Evolutionary conservation across 1,140 invertebrate genomes (phyloP), one percentile per base, ranked within the genome.

Genomic region (Brachionus manjavacas): DNA sequence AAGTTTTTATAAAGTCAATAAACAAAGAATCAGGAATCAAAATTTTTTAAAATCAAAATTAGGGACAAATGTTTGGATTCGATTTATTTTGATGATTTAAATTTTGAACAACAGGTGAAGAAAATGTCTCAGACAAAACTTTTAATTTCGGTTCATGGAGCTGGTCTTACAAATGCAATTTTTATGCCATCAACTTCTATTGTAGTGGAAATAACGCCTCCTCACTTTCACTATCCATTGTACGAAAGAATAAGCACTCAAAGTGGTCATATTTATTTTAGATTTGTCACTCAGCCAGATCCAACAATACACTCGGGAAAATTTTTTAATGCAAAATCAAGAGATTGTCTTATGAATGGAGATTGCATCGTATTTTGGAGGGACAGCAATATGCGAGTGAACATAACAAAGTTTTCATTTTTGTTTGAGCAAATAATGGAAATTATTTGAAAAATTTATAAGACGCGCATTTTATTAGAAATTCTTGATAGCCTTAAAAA

Each of bases 51-150:
- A 72, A 16, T 41, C 35, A 41, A 72, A 72, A 39, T 16, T 31
- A 6, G 68, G 20, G 4, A 6, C 28, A 41, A n/a, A 31, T 16
- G 9, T 68, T 9, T 72, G 1, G 68, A 72, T n/a, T 16, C 16
- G n/a, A 35, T 72, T 7, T 72, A 72, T 72, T 72, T 72, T n/a
- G 68, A 72, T 12, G 31, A 72, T 35, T 39, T 72, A n/a, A 72
- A 41, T 31, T 72, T 72, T 72, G 35, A 39, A 16, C 68, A 72
- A 72, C 68, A 72, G n/a, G 68, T 43, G n/a, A 41, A n/a, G 8
- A 6, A n/a, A 20, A 41, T 72, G 68, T 39, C 68, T 2, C 31
- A 72, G 31, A 16, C 68, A 72, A 72, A 72, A n/a, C 35, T 72
- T 20, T 31, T 72, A 3, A 72, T 72, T 72, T 35, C 31, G 20